Base-by-base conservation (phyloP, 2,113 vertebrate species). In the Azemiops feae region DNA sequence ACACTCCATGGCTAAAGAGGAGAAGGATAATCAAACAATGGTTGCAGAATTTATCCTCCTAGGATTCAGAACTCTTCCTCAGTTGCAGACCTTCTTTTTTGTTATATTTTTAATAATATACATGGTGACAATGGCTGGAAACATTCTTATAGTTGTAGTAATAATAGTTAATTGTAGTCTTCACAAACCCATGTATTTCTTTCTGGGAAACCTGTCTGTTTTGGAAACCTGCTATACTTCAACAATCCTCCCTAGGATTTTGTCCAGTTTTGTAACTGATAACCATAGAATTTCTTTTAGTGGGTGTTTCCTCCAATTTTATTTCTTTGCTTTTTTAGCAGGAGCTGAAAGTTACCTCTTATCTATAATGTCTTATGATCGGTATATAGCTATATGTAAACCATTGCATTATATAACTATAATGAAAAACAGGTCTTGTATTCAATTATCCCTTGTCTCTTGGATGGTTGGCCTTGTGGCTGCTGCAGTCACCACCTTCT, bases 221-320 rank as follows among this genome's bases (percentile, higher is more conserved):
- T 22, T 92, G 27, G 87, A 92, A 22, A n/a, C 52, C n/a, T 92
- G 85, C 45, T 88, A 88, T 50, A 92, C 6, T 23, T 92, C 91
- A 25, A 69, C 85, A 39, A 89, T 55, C 18, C 34, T 89, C 20
- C 91, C 87, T 30, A 74, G 85, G 52, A 43, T 89, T 55, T 89
- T 92, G 39, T 1, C 34, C 39, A 89, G 60, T 54, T 81, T 81
- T 23, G 45, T 92, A 12, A 89, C 16, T 85, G 34, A 55, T 27
- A 55, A 85, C 12, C n/a, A 92, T 45, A 14, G 50, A 0, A 95
- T 97, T 93, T 96, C 95, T 89, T 96, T 97, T 89, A 92, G 87
- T 27, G 92, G 93, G n/a, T 97, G 97, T 91, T 95, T 97, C 60
- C 60, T 95, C 12, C 96, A 97, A 47, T 97, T 96, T 54, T 97